A percentile compares a stretch with the other conserved stretches of the same genome.
Evolutionary conservation across 2,888 invertebrate species (phyloP).

Genomic region (Zootermopsis nevadensis): DNA sequence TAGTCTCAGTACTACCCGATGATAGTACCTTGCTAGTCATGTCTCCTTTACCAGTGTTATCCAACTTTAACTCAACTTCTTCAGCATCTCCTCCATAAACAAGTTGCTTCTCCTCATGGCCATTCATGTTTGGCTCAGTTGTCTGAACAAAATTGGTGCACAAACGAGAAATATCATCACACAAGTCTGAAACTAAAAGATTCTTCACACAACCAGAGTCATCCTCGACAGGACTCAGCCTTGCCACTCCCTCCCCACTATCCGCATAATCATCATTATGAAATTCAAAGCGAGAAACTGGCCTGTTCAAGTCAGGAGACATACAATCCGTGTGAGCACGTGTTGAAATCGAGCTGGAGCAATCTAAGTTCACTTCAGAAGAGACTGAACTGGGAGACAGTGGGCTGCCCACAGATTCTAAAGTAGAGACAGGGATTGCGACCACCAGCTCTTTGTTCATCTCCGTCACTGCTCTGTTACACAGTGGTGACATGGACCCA

Average conservation of each 20-base stretch:
- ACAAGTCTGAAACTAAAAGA: slow-evolving; percentile 17
- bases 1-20: too few species aligned
- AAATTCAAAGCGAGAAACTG: slow-evolving; percentile 49
- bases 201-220: neutral
- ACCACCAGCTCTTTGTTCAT: neutral
- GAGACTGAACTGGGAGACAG: slow-evolving; percentile 45
- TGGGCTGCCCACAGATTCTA: neutral
- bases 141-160: neutral
- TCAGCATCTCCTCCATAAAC: slow-evolving; percentile 3
- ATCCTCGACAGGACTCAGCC: slow-evolving; percentile 18
- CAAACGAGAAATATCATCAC: slow-evolving; percentile 4
- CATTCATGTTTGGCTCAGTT: neutral
- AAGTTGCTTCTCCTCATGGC: neutral
- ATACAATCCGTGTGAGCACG: neutral
- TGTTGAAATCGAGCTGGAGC: slow-evolving; percentile 14
- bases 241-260: neutral
- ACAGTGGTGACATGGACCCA: slow-evolving; percentile 38
- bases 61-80: neutral
- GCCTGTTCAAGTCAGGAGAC: slow-evolving; percentile 43
- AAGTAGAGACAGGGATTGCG: neutral
- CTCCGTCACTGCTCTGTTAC: neutral
- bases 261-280: slow-evolving; percentile 20
- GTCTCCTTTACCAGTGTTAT: too few species aligned
- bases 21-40: too few species aligned
- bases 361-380: slow-evolving; percentile 48